Base-by-base conservation (phyloP, 2,888 invertebrate genomes). In the Sphaerophoria rueppellii region DNA sequence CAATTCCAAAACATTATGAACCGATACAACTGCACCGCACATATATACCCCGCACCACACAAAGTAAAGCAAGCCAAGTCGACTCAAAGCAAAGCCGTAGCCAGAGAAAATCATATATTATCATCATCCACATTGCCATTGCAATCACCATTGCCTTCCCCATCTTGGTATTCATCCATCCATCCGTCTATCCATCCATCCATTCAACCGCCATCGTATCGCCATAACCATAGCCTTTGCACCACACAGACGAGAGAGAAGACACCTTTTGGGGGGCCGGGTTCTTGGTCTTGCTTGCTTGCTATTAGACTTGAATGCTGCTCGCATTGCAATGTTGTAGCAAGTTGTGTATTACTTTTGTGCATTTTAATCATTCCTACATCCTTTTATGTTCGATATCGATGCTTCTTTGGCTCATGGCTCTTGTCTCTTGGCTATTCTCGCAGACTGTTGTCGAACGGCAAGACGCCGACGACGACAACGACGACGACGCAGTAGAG, bases 321-420 rank as follows among this genome's bases (percentile, higher is more conserved):
- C 54, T 43, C 43, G 43, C 40, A 60, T 65, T 65, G 50, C 65
- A 4, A 35, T 65, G 63, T 50, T 63, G 65, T 50, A 65, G 65
- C 67, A 54, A 24, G 67, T 67, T 54, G 52, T 67, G 37, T 37
- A 4, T 4, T 67, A 67, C 52, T 67, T 67, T 67, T 67, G 67
- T 67, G 67, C 52, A 67, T 67, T 67, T 67, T 50, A 65, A 65
- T 54, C 54, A 71, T 72, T 67, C 72, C 75, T 60, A 80, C 2
- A 24, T 83, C 61, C 79, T 76, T 79, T 79, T 83, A 60, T 72
- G 61, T 50, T 24, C 24, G 40, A 7, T 40, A 7, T 54, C 43
- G 40, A 54, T 67, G 54, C 54, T 54, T 16, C 1, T 24, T 24
- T 24, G 24, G 40, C 32, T 67, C 35, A 4, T 43, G 50, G 61